Base-by-base conservation (phyloP, 2,797 vertebrate genomes). In the Decapterus maruadsi region DNA sequence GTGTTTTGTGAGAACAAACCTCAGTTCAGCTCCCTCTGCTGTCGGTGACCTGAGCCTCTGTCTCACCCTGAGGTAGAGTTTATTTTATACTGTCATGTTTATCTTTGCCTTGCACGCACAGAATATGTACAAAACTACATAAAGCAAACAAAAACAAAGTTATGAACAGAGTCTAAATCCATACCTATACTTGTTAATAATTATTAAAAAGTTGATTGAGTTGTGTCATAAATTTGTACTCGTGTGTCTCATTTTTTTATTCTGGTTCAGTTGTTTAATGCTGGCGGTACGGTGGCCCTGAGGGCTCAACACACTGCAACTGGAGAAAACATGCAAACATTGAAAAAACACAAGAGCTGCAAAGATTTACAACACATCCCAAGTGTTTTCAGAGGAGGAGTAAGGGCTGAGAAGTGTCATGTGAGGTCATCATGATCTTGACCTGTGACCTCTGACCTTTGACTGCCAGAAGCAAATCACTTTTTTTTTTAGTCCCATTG, bases 31-130 rank as follows among this genome's bases (percentile, higher is more conserved):
- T 77, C 48, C 75, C 83, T 56, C 51, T 55, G 72, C 26, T 71
- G 68, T 80, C 84, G 48, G 60, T 19, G 50, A 71, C 68, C 72
- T 40, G 53, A 59, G 45, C 72, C 79, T 83, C 74, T 20, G n/a
- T 74, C 64, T 82, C 80, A 57, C 75, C 84, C 78, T 76, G 58
- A 73, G 77, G 83, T 55, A 93, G 81, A 91, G 81, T 91, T 90
- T 92, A 94, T 94, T 95, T 95, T 94, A 88, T 93, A 94, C 87
- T 9, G 57, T 85, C 82, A 90, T 94, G 91, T 94, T 90, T 91
- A 88, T 93, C 86, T 94, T 93, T 92, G 94, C 93, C 93, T 94
- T 96, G 95, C 95, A 96, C 94, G 94, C 87, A 88, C 90, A 92
- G 85, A 95, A 92, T 89, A 94, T 95, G 90, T 95, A 94, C 86